Percentiles rank a stretch among this genome's conserved stretches.
phyloP scores from a whole-genome alignment of 2,888 invertebrate genomes.

The Zygogramma bicolorata region DNA sequence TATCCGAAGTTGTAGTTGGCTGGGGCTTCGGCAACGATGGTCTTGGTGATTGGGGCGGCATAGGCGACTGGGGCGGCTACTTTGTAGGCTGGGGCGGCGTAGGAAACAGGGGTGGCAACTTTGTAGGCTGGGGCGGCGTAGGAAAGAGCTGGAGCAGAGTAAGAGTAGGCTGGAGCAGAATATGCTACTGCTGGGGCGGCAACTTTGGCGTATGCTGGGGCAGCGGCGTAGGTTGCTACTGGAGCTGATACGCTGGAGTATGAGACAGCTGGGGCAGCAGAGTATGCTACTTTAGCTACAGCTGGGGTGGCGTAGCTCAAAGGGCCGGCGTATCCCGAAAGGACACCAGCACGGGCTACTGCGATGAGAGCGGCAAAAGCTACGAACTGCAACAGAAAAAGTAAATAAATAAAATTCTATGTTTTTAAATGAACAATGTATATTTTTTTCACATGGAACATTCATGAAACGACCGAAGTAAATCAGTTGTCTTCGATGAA shows the following conservation, averaged over 20 bases:
- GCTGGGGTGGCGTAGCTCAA: conserved; percentile 33
- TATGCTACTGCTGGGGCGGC: conserved; percentile 49
- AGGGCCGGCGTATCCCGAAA: conserved; percentile 47
- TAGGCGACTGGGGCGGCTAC: conserved; percentile 58
- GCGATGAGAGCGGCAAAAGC: conserved; percentile 54
- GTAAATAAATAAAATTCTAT: conserved; percentile 3
- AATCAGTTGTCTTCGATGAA: too few species aligned
- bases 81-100: conserved; percentile 52
- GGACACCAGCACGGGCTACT: conserved; percentile 51
- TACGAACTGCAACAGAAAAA: conserved; percentile 50
- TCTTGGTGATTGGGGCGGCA: conserved; percentile 48
- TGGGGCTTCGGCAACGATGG: conserved; percentile 48
- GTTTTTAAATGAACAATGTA: not conserved
- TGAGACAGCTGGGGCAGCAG: conserved; percentile 45
- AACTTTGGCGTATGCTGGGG: conserved; percentile 22
- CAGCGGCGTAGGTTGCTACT: conserved; percentile 18
- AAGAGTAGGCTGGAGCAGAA: conserved; percentile 33
- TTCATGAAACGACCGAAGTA: not conserved
- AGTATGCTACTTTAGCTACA: conserved; percentile 38
- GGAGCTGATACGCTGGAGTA: conserved; percentile 42
- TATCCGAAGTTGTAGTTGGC: conserved; percentile 55
- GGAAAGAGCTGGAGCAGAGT: conserved; percentile 58
- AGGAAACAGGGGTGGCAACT: too few species aligned
- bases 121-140: conserved; percentile 54
- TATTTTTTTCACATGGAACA: not conserved